Percentiles rank a stretch among this genome's conserved stretches.
These are phyloP conservation scores for Oegoconia quadripuncta DNA, from an alignment of 2,888 invertebrate genomes.

Conservation along the genomic window DNA sequence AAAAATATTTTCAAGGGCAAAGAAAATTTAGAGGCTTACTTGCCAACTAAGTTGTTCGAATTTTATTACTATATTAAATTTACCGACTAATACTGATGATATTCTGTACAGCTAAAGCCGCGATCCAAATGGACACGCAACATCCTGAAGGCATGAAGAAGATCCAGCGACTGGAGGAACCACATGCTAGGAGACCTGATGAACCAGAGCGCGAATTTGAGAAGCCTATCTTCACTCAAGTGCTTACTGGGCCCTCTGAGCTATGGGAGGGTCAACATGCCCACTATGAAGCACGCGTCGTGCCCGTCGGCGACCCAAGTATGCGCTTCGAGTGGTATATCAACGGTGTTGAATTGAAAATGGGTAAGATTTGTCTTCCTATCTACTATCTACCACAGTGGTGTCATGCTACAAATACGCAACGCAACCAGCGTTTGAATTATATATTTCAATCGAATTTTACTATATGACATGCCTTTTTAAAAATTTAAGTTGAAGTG, in stretches of 20 bases:
- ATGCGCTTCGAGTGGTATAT: slow-evolving; percentile 97
- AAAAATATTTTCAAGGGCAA: too few relatives aligned
- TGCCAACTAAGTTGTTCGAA: too few relatives aligned
- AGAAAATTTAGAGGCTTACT: too few relatives aligned
- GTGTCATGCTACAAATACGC: too few relatives aligned
- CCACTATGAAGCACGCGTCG: slow-evolving; percentile 94
- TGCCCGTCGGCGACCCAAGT: slow-evolving; percentile 95
- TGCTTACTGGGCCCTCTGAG: slow-evolving; percentile 92
- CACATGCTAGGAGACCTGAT: slow-evolving; percentile 82
- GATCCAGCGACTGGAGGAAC: slow-evolving; percentile 91
- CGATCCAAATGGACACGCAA: slow-evolving; percentile 92
- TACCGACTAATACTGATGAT: too few relatives aligned
- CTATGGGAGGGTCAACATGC: slow-evolving; percentile 95
- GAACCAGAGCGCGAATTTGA: slow-evolving; percentile 91
- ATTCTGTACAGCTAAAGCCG: slow-evolving; percentile 85
- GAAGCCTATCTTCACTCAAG: slow-evolving; percentile 94
- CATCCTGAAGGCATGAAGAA: slow-evolving; percentile 96
- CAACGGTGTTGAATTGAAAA: slow-evolving; percentile 94
- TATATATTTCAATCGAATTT: too few relatives aligned
- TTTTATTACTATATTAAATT: too few relatives aligned
- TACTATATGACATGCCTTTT: too few relatives aligned
- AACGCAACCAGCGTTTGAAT: too few relatives aligned
- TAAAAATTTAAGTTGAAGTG: too few relatives aligned
- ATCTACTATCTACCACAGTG: too few relatives aligned
- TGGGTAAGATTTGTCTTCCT: slow-evolving; percentile 85